Evolutionary conservation across 1,140 invertebrate genomes (phyloP), one percentile per base, ranked within the genome.

Genomic region (Battus philenor): DNA sequence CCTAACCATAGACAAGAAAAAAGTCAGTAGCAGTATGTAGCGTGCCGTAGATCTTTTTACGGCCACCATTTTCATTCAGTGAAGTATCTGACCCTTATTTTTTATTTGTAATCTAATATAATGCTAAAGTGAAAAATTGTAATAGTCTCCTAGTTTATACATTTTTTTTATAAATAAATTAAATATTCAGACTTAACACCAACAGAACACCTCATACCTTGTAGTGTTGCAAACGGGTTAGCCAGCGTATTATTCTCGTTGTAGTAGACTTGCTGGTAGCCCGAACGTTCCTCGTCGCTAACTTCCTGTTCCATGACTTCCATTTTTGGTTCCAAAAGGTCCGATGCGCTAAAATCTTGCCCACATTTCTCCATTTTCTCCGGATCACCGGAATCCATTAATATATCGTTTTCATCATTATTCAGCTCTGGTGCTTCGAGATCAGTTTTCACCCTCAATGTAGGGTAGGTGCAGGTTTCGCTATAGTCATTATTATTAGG

Each of bases 401-500:
- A 62, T 38, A 73, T 75, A 45, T 83, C 79, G 46, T 64, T 78
- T 57, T 85, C 81, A 57, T 83, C 79, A 65, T 78, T 81, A 58
- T 85, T 81, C 54, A 83, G 70, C 54, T 85, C 79, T 41, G 73
- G 71, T 47, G 68, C 71, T 83, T 85, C 81, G 77, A 85, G 81
- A 83, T 85, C 81, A 78, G 81, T 83, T 81, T 85, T 85, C 48
- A 85, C 81, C 75, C 81, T 74, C 53, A 85, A 63, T 13, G 77
- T 59, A 22, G 81, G 81, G 62, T 82, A 82, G 54, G 75, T 82
- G 68, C 68, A 70, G 22, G 66, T 68, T 78, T 85, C 78, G 69
- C 77, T 85, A 79, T 68, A 83, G 69, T 81, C 81, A 69, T 85
- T 78, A 68, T 80, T 83, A 80, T 83, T 83, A 83, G 79, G 79